Evolutionary conservation across 1,140 invertebrate species (phyloP).

Genomic region (Cotesia vestalis): DNA sequence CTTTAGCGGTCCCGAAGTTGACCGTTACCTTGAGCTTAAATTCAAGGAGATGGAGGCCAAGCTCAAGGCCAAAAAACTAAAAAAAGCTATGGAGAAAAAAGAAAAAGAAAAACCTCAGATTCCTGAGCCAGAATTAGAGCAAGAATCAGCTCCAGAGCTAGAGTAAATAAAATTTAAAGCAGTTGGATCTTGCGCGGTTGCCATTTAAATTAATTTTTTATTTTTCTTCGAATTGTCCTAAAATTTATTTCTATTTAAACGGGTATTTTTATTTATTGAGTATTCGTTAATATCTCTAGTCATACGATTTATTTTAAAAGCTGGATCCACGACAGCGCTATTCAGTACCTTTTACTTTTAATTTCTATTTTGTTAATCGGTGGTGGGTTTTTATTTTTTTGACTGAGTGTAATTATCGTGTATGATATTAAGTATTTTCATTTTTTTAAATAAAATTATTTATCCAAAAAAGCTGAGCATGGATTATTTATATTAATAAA

Average conservation of each 20-base stretch:
- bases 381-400: constrained; percentile 8
- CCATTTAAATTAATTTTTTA: constrained; percentile 43
- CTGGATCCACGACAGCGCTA: constrained; percentile 36
- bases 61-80: constrained; percentile 66
- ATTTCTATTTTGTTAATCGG: not conserved
- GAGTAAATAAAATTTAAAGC: constrained; percentile 23
- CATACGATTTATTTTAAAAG: constrained; percentile 45
- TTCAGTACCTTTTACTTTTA: constrained; percentile 30
- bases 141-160: constrained; percentile 38
- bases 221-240: not conserved
- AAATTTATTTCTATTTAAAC: constrained; percentile 26
- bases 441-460: not conserved
- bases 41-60: constrained; percentile 86
- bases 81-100: constrained; percentile 57
- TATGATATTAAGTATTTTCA: no score
- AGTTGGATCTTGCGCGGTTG: constrained; percentile 41
- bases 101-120: constrained; percentile 49
- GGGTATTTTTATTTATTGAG: constrained; percentile 40
- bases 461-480: not conserved
- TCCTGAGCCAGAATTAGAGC: constrained; percentile 37
- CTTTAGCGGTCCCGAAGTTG: constrained; percentile 84
- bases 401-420: no score
- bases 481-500: constrained; percentile 13
- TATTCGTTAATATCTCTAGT: constrained; percentile 48
- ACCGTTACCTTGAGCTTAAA: constrained; percentile 82